Evolutionary conservation across 1,140 invertebrate genomes (phyloP).

Genomic region (Halyomorpha halys): DNA sequence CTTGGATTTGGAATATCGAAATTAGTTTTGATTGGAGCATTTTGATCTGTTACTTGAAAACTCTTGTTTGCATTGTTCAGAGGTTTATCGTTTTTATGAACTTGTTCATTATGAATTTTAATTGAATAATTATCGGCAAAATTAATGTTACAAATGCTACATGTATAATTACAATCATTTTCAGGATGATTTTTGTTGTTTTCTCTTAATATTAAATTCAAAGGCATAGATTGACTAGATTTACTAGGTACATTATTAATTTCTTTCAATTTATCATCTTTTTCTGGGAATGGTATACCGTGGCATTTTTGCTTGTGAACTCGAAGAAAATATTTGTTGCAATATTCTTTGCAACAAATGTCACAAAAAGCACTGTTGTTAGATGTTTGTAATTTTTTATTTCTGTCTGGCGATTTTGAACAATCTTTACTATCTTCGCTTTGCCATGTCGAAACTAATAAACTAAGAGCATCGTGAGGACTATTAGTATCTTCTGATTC

Average conservation of each 20-base stretch:
- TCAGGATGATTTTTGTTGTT: constrained; percentile 21
- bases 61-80: not conserved
- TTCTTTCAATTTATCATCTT: constrained; percentile 37
- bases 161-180: constrained; percentile 15
- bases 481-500: constrained; percentile 24
- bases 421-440: constrained; percentile 26
- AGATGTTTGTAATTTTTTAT: constrained; percentile 23
- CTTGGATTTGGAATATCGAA: not conserved
- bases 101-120: constrained; percentile 25
- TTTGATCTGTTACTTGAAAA: not conserved
- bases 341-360: constrained; percentile 89
- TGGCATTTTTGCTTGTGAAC: constrained; percentile 84
- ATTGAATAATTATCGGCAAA: constrained; percentile 25
- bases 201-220: constrained; percentile 29
- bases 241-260: constrained; percentile 18
- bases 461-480: constrained; percentile 21
- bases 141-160: constrained; percentile 25
- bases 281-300: constrained; percentile 50
- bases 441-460: constrained; percentile 23
- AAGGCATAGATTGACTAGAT: constrained; percentile 26
- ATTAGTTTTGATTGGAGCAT: not conserved
- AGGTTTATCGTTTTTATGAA: constrained; percentile 18
- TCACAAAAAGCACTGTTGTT: constrained; percentile 62
- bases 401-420: constrained; percentile 25
- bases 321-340: constrained; percentile 86